phyloP scores from a whole-genome alignment of 92 coral and sea anemone genomes.

The Montipora capitata region DNA sequence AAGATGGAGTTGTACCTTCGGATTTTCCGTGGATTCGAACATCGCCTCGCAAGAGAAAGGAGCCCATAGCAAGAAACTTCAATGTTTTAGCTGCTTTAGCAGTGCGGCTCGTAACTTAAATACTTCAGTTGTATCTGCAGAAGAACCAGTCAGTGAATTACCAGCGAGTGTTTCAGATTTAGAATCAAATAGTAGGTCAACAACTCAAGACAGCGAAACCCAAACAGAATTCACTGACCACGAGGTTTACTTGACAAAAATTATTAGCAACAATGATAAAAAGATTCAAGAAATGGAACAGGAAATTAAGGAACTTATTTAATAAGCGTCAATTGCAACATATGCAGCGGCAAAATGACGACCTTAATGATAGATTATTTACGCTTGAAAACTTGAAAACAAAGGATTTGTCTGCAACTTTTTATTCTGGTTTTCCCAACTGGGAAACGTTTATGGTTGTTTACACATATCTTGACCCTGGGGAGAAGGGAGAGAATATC shows the following conservation, averaged over 20 bases:
- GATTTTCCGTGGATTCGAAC: slow-evolving; percentile 52
- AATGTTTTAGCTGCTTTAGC: not conserved
- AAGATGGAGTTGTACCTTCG: slow-evolving; percentile 50
- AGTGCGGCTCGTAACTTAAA: not conserved
- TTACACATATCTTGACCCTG: slow-evolving; percentile 71
- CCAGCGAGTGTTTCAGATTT: slow-evolving; percentile 5
- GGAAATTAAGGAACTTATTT: slow-evolving; percentile 50
- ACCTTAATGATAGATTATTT: slow-evolving; percentile 53
- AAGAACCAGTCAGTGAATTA: not conserved
- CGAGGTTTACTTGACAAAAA: slow-evolving; percentile 27
- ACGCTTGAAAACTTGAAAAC: slow-evolving; percentile 51
- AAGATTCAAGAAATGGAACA: slow-evolving; percentile 26
- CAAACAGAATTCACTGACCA: slow-evolving; percentile 29
- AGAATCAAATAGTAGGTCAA: not conserved
- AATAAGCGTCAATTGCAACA: slow-evolving; percentile 28
- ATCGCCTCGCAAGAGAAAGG: slow-evolving; percentile 55
- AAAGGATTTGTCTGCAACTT: slow-evolving; percentile 54
- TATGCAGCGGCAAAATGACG: slow-evolving; percentile 32
- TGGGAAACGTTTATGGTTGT: slow-evolving; percentile 63
- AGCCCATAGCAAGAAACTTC: slow-evolving; percentile 23
- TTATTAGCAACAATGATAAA: slow-evolving; percentile 27
- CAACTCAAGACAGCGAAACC: slow-evolving; percentile 5
- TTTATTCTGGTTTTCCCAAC: slow-evolving; percentile 65
- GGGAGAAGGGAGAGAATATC: slow-evolving; percentile 66
- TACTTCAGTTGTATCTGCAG: not conserved